Conservation (phyloP, 2,888 invertebrate genomes). For the Lordiphosa andalusiaca region DNA sequence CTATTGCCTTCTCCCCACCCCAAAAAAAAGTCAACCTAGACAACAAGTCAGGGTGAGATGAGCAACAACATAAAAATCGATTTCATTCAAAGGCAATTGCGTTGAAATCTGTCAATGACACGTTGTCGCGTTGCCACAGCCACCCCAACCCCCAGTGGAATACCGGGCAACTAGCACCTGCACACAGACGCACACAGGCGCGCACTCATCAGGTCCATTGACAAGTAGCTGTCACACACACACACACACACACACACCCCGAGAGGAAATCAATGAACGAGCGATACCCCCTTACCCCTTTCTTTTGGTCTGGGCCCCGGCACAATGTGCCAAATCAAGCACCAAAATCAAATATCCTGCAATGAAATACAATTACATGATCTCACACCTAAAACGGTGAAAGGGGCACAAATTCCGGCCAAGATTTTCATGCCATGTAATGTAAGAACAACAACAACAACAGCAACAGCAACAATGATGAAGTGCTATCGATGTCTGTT, state of each 20-base stretch:
- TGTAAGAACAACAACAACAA: too few species aligned
- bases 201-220: conserved; percentile 68
- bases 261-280: conserved; percentile 23
- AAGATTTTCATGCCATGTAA: not conserved
- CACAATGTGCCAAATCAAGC: conserved; percentile 72
- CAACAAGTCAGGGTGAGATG: conserved; percentile 11
- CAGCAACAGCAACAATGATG: conserved; percentile 40
- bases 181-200: conserved; percentile 6
- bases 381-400: conserved; percentile 32
- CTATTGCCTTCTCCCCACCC: conserved; percentile 6
- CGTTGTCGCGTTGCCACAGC: conserved; percentile 43
- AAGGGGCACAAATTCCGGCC: too few species aligned
- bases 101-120: conserved; percentile 69
- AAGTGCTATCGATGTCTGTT: conserved; percentile 71
- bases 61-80: conserved; percentile 52
- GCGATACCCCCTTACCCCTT: conserved; percentile 10
- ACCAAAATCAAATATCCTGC: conserved; percentile 70
- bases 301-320: conserved; percentile 5
- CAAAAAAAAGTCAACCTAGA: conserved; percentile 20
- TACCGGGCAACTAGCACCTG: conserved; percentile 32
- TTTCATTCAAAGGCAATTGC: conserved; percentile 71
- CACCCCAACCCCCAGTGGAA: conserved; percentile 9
- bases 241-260: conserved; percentile 42
- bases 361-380: conserved; percentile 63
- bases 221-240: conserved; percentile 69